These are phyloP conservation scores for Geotrypetes seraphini DNA, from an alignment of 2,797 vertebrate genomes.

Conservation along the genomic window DNA sequence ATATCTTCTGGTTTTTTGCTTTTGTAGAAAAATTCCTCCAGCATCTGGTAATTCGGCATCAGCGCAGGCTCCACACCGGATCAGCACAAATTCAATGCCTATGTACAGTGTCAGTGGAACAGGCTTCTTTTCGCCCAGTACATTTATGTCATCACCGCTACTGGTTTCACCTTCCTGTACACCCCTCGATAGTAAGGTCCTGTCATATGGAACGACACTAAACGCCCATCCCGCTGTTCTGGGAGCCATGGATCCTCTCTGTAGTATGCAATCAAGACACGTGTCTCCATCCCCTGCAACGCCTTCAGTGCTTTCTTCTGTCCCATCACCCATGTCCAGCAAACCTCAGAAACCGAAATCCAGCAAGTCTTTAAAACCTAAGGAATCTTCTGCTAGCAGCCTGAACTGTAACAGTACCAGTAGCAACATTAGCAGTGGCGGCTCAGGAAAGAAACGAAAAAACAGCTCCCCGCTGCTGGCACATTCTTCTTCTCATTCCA, in stretches of 20 bases:
- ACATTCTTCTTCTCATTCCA: conserved; percentile 68
- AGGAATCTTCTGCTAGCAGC: conserved; percentile 69
- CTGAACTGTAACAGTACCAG: conserved; percentile 58
- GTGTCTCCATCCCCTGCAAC: conserved; percentile 92
- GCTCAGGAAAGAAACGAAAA: conserved; percentile 93
- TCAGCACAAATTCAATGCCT: conserved; percentile 69
- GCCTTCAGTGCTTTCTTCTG: conserved; percentile 87
- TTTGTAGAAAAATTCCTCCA: conserved; percentile 85
- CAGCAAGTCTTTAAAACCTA: conserved; percentile 78
- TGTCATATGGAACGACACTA: conserved; percentile 89
- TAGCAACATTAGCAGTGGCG: conserved; percentile 57
- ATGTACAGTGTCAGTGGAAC: conserved; percentile 55
- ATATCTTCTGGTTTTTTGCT: not conserved
- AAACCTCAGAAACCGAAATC: conserved; percentile 90
- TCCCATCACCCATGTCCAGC: conserved; percentile 80
- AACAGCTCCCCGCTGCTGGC: conserved; percentile 70
- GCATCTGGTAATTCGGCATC: conserved; percentile 72
- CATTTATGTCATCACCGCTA: conserved; percentile 55
- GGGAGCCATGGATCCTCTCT: conserved; percentile 76
- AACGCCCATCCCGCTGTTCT: conserved; percentile 75
- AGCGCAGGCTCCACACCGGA: conserved; percentile 70
- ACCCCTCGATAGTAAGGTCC: conserved; percentile 69
- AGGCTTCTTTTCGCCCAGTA: conserved; percentile 70
- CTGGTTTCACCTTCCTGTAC: conserved; percentile 64
- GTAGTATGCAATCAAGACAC: conserved; percentile 87